Base-by-base conservation (phyloP, 2,113 vertebrate species). In the Rutilus rutilus region DNA sequence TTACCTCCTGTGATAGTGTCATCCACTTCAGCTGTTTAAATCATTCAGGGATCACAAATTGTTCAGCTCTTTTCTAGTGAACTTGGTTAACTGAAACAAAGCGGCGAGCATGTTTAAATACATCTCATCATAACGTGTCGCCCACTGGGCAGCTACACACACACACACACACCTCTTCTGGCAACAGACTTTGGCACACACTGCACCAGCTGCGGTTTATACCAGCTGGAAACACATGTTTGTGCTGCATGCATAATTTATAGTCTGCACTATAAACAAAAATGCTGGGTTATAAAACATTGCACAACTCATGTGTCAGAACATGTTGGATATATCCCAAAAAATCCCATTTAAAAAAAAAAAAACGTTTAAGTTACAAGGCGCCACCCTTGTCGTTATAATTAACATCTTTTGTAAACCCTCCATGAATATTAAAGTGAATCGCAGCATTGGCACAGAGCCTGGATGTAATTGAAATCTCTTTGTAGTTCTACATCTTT, bases 171-270 rank as follows among this genome's bases (percentile, higher is more conserved):
- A 8, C 60, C 33, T 36, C 9, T 47, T 45, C 33, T 76, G 33
- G 77, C 39, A 33, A 15, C 23, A 42, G 47, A 57, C 84, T 25
- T 50, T 82, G 80, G 62, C 80, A 82, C 80, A 17, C 62, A 69
- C 45, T 67, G 64, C 27, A 19, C 27, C 80, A 69, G 80, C 80
- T 69, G 64, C 47, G 19, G 42, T 69, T 82, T 83, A 69, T 54
- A 73, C 30, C 54, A 25, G 77, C 77, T 60, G 36, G 33, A 79
- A 79, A 79, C 77, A 79, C 33, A 60, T 59, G 33, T 59, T 60
- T 79, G 77, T 79, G 30, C 54, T 42, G 50, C 30, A 73, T 73
- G 50, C 81, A 83, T 83, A 39, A 83, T 83, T 73, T 59, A 83
- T 42, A 57, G 15, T 47, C 21, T 83, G 30, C 47, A 39, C 67